Evolutionary conservation across 92 coral and sea anemone genomes (phyloP).

Genomic region (Pocillopora grandis): DNA sequence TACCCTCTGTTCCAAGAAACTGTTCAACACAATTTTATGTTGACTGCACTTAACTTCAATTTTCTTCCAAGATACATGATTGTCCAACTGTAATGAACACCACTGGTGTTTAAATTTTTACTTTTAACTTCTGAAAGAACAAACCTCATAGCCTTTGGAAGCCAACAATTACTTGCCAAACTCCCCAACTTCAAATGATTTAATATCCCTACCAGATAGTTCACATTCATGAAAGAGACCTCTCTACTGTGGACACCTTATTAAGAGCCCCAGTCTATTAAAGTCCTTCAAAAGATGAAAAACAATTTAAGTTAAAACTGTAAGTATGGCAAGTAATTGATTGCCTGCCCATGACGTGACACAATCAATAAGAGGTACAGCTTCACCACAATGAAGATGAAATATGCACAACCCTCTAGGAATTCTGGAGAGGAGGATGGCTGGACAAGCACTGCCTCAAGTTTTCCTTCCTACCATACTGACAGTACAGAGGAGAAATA

Average conservation of each 20-base stretch:
- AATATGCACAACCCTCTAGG: conserved; percentile 31
- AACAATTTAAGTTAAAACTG: conserved; percentile 40
- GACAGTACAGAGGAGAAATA: conserved; percentile 47
- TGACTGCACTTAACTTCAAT: too few relatives aligned
- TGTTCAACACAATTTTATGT: too few relatives aligned
- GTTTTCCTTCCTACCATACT: conserved; percentile 35
- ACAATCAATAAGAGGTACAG: conserved; percentile 39
- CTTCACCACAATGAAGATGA: conserved; percentile 53
- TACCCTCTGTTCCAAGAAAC: too few relatives aligned
- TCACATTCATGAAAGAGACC: conserved; percentile 54
- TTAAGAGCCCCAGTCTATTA: conserved; percentile 42
- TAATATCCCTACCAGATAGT: conserved; percentile 44
- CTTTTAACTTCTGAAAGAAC: too few relatives aligned
- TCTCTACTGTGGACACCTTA: conserved; percentile 53
- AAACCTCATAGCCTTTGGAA: too few relatives aligned
- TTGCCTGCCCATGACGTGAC: conserved; percentile 43
- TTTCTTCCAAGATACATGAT: too few relatives aligned
- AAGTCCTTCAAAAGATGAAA: neutral
- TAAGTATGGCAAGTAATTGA: conserved; percentile 36
- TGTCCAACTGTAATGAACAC: too few relatives aligned
- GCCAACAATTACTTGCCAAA: too few relatives aligned
- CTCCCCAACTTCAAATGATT: conserved; percentile 27
- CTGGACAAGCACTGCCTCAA: conserved; percentile 47
- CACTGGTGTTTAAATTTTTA: too few relatives aligned
- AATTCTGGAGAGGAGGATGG: conserved; percentile 50